A percentile compares a stretch with the other conserved stretches of the same genome.
phyloP scores from a whole-genome alignment of 2,888 invertebrate genomes.

The Itoplectis maculator region DNA sequence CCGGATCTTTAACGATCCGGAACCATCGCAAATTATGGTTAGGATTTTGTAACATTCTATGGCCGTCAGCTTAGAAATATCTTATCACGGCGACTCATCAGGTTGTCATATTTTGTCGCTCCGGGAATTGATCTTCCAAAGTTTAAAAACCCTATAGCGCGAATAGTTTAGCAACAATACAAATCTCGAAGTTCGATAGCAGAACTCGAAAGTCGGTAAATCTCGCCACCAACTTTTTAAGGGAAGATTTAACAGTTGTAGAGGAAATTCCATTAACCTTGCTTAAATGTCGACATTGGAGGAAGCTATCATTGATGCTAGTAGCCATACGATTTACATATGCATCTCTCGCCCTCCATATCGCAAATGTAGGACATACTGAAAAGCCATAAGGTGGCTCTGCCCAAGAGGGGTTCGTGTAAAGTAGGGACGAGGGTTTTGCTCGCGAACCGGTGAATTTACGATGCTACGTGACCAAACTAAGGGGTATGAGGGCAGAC shows the following conservation, averaged over 20 bases:
- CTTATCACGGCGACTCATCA: background rate
- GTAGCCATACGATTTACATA: background rate
- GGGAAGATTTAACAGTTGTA: background rate
- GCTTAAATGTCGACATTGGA: background rate
- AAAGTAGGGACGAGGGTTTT: conserved; percentile 18
- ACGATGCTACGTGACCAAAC: conserved; percentile 35
- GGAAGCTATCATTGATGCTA: background rate
- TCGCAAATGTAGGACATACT: background rate
- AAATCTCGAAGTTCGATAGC: no score
- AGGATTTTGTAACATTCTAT: no score
- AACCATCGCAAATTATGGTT: no score
- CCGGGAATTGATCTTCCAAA: background rate
- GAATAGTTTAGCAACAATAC: no score
- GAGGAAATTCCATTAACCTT: background rate
- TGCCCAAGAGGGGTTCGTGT: background rate
- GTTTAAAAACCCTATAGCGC: no score
- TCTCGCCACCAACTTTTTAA: no score
- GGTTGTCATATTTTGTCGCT: background rate
- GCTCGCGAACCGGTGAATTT: conserved; percentile 39
- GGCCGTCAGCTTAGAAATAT: background rate
- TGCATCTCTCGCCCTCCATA: background rate
- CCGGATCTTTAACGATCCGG: no score
- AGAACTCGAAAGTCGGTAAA: no score
- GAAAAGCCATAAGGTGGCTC: background rate
- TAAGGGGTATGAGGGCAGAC: background rate